Conservation (phyloP, 1,140 invertebrate species). For the Agraylea sexmaculata region DNA sequence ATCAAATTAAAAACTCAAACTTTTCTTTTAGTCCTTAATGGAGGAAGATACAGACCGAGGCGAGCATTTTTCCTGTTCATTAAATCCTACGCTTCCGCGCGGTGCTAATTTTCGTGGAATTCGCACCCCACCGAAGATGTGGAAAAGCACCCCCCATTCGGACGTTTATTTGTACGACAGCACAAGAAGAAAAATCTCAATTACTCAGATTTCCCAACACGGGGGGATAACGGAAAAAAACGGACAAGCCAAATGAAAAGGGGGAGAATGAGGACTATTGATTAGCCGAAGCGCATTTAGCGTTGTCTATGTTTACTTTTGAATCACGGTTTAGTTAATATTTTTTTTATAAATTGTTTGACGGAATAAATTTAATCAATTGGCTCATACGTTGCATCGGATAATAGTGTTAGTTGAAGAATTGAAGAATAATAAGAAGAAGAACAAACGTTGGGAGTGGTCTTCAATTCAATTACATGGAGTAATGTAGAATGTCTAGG, state of each 20-base stretch:
- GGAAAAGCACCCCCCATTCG: neutral
- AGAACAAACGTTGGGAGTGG: slow-evolving; percentile 23
- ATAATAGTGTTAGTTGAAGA: slow-evolving; percentile 22
- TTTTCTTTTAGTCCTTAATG: slow-evolving; percentile 46
- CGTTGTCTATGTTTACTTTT: neutral
- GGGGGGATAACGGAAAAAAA: slow-evolving; percentile 35
- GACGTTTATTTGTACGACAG: neutral
- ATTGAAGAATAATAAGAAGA: slow-evolving; percentile 17
- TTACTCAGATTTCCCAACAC: slow-evolving; percentile 42
- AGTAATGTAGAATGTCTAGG: slow-evolving; percentile 21
- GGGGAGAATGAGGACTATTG: no score
- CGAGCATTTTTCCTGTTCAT: slow-evolving; percentile 45
- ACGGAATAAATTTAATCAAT: slow-evolving; percentile 4
- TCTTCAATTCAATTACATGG: slow-evolving; percentile 22
- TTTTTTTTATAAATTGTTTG: slow-evolving; percentile 3
- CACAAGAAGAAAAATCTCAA: slow-evolving; percentile 30
- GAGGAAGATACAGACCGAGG: slow-evolving; percentile 42
- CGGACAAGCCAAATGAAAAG: slow-evolving; percentile 29
- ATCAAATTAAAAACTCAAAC: slow-evolving; percentile 47
- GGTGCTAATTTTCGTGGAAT: slow-evolving; percentile 46
- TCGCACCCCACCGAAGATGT: slow-evolving; percentile 44
- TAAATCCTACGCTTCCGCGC: slow-evolving; percentile 45
- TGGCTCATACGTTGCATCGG: slow-evolving; percentile 9
- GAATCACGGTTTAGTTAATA: neutral
- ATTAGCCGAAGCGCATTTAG: no score